These are phyloP conservation scores for Drosophila limbata DNA, from an alignment of 2,888 invertebrate genomes.

Conservation along the genomic window DNA sequence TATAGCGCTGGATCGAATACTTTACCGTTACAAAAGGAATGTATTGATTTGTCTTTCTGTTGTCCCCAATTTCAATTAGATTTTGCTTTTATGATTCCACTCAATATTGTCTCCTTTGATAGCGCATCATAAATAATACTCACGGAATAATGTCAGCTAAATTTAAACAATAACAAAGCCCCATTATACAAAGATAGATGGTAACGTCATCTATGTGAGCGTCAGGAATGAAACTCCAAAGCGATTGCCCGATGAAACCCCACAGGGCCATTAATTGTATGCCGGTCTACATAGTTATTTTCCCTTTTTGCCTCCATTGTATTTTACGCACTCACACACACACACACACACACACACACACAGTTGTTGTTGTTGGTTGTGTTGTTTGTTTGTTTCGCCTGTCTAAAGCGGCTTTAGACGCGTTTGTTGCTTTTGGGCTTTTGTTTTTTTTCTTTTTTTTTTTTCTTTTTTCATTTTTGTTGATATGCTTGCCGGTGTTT, in stretches of 20 bases:
- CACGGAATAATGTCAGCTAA: constrained; percentile 7
- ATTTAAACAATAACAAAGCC: constrained; percentile 16
- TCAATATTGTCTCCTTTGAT: constrained; percentile 9
- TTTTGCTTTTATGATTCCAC: constrained; percentile 8
- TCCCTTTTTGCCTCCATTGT: constrained; percentile 43
- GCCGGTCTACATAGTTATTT: constrained; percentile 54
- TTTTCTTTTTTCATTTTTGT: constrained; percentile 42
- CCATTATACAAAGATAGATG: constrained; percentile 4
- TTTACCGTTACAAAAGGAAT: too few relatives aligned
- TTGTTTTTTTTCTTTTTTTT: constrained; percentile 42
- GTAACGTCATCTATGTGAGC: constrained; percentile 10
- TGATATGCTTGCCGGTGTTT: constrained; percentile 69
- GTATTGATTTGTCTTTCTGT: neutral
- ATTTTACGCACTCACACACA: constrained; percentile 36
- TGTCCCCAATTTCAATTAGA: constrained; percentile 8
- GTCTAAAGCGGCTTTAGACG: constrained; percentile 70
- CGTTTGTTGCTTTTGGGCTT: constrained; percentile 57
- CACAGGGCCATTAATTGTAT: constrained; percentile 80
- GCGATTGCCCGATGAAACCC: constrained; percentile 72
- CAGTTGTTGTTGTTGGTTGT: constrained; percentile 49
- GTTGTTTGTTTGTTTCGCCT: constrained; percentile 61
- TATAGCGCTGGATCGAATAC: too few relatives aligned
- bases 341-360: constrained; percentile 22
- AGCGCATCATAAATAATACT: constrained; percentile 22
- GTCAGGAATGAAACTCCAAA: constrained; percentile 44